phyloP scores from a whole-genome alignment of 1,140 invertebrate species.

The Chrysomallon squamiferum region DNA sequence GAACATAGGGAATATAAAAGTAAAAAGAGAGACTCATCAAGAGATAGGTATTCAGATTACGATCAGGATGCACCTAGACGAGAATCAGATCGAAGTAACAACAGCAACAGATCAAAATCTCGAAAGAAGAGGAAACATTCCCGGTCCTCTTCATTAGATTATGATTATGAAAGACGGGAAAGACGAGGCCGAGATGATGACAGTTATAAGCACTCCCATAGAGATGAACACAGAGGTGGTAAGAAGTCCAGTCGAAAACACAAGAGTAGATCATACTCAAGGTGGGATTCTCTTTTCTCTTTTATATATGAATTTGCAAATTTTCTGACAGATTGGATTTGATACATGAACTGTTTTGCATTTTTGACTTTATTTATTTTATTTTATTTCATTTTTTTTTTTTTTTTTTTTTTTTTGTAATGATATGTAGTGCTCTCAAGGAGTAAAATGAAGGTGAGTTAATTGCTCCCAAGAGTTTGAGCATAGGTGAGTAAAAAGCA shows the following conservation, averaged over 20 bases:
- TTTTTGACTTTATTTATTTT: no score
- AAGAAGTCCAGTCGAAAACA: conserved; percentile 56
- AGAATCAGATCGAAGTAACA: background rate
- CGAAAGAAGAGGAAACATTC: conserved; percentile 32
- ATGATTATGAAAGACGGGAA: conserved; percentile 19
- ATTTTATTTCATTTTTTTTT: no score
- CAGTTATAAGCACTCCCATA: conserved; percentile 24
- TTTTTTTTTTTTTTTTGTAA: no score
- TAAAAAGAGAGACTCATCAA: background rate
- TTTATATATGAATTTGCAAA: background rate
- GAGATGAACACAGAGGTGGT: conserved; percentile 29
- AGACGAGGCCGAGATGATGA: conserved; percentile 21
- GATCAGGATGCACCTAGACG: background rate
- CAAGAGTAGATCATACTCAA: conserved; percentile 52
- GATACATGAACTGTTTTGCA: no score
- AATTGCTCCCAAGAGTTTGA: no score
- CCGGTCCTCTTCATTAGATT: conserved; percentile 36
- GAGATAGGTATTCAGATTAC: no score
- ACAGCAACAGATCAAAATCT: conserved; percentile 23
- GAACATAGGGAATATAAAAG: background rate
- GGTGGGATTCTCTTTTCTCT: conserved; percentile 40
- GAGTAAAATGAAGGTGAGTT: no score
- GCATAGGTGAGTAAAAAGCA: no score
- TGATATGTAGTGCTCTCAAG: no score
- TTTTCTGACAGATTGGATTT: background rate